A percentile compares a stretch with the other conserved stretches of the same genome.
These are phyloP conservation scores for Platanista minor DNA, from an alignment of 2,113 vertebrate species.

Conservation along the genomic window DNA sequence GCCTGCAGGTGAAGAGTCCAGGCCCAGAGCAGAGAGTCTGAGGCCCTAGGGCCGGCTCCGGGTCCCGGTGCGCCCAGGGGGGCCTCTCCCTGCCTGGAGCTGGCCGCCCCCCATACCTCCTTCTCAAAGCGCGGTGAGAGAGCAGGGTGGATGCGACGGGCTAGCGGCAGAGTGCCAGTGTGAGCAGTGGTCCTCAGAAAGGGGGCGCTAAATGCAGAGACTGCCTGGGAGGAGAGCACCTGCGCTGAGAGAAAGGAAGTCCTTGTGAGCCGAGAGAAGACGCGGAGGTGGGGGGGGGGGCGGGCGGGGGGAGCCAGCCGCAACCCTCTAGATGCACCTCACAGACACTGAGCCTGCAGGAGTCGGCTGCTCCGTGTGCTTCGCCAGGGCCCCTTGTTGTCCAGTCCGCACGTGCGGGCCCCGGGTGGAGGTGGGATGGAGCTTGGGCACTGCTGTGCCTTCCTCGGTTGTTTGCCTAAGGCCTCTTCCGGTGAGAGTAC, in stretches of 20 bases:
- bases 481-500: background rate
- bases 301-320: rapidly evolving
- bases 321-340: rapidly evolving
- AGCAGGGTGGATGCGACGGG: background rate
- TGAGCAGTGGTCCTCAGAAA: background rate
- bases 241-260: background rate
- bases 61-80: background rate
- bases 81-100: too few relatives aligned
- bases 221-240: background rate
- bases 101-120: background rate
- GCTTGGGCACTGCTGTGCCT: background rate
- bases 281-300: rapidly evolving
- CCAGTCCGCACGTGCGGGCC: background rate
- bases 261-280: too few relatives aligned
- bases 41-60: too few relatives aligned
- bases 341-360: rapidly evolving
- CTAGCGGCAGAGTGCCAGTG: too few relatives aligned
- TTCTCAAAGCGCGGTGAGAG: background rate
- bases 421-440: too few relatives aligned
- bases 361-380: background rate
- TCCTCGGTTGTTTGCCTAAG: background rate
- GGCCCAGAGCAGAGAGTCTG: background rate
- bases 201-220: too few relatives aligned
- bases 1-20: rapidly evolving
- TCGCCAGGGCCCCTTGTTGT: too few relatives aligned